Evolutionary conservation across 2,888 invertebrate species (phyloP).

Genomic region (Steinernema scapterisci): DNA sequence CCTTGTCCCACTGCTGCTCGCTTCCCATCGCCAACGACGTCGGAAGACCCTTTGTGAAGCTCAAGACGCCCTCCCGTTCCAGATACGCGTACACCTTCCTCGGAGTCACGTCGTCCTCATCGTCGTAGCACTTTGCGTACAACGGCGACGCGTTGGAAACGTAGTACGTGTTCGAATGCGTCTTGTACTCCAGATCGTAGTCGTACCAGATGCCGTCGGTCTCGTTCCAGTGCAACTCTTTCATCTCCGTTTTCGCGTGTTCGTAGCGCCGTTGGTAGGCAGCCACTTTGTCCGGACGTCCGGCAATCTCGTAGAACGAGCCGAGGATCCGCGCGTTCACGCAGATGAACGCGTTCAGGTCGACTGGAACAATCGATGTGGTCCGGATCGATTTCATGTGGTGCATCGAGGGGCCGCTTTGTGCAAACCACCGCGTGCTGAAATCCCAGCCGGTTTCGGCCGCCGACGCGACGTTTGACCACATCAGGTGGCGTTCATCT

Average conservation of each 20-base stretch:
- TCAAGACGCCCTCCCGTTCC: conserved; percentile 65
- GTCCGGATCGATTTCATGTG: conserved; percentile 73
- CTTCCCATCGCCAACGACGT: conserved; percentile 67
- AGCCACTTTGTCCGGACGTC: conserved; percentile 47
- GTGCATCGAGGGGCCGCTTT: conserved; percentile 57
- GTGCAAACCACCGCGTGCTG: conserved; percentile 80
- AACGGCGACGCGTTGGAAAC: conserved; percentile 69
- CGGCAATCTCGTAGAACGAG: conserved; percentile 72
- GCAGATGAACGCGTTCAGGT: conserved; percentile 81
- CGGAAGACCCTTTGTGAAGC: conserved; percentile 68
- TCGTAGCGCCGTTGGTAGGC: conserved; percentile 60
- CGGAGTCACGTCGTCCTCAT: conserved; percentile 61
- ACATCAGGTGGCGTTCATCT: conserved; percentile 53
- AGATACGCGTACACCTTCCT: conserved; percentile 64
- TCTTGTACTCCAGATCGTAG: conserved; percentile 60
- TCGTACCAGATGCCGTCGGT: conserved; percentile 74
- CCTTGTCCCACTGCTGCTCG: conserved; percentile 70
- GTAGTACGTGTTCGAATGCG: conserved; percentile 66
- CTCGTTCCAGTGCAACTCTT: conserved; percentile 78
- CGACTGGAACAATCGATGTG: conserved; percentile 77
- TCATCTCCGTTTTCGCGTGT: conserved; percentile 72
- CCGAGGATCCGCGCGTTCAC: conserved; percentile 73
- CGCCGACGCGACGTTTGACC: conserved; percentile 65
- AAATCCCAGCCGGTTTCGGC: conserved; percentile 11
- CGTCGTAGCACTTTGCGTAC: conserved; percentile 68